Conservation (phyloP, 2,797 vertebrate genomes). For the Falco concolor region DNA sequence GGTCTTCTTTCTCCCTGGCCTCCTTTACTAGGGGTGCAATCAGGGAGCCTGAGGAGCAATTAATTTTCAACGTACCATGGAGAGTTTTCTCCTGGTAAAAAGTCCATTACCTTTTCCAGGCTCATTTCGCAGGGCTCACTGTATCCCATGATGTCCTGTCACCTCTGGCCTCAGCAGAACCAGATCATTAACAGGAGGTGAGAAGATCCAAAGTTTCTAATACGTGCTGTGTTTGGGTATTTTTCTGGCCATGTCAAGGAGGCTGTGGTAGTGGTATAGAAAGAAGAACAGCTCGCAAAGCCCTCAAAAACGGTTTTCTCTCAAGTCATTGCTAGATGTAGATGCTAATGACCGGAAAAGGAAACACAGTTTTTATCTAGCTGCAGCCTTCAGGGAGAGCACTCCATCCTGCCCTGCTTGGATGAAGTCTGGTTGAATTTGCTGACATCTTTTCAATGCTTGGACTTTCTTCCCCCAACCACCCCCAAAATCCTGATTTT, state of each 20-base stretch:
- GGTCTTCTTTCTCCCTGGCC: not conserved
- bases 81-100: not conserved
- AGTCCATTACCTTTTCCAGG: not conserved
- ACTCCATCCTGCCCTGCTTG: not conserved
- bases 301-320: not conserved
- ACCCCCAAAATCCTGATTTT: not conserved
- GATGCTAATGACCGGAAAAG: not conserved
- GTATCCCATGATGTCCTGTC: not conserved
- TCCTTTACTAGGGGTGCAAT: not conserved
- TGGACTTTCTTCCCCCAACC: not conserved
- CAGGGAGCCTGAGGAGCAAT: rapidly evolving
- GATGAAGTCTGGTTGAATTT: not conserved
- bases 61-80: not conserved
- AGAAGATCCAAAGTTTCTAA: not conserved
- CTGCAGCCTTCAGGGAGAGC: not conserved
- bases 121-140: not conserved
- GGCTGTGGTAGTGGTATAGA: not conserved
- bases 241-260: not conserved
- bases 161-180: not conserved
- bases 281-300: not conserved
- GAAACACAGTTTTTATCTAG: not conserved
- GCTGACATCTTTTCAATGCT: not conserved
- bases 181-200: not conserved
- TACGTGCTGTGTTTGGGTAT: not conserved
- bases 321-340: not conserved